These are phyloP conservation scores for Hystrix cristata DNA, from an alignment of 2,113 vertebrate genomes.

Conservation along the genomic window DNA sequence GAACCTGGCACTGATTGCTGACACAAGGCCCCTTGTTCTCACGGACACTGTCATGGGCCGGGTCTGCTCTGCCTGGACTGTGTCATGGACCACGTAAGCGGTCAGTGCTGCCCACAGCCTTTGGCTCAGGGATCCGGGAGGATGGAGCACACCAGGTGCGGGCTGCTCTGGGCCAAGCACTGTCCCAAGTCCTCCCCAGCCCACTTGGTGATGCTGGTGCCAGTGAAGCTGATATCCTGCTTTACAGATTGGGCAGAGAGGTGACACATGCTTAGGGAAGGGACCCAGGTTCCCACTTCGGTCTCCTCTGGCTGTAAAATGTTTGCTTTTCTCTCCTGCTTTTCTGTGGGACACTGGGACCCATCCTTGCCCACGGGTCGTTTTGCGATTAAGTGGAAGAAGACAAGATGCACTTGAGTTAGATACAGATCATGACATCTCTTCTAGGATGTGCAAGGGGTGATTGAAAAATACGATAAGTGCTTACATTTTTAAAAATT, in stretches of 20 bases:
- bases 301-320: neutral
- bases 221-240: neutral
- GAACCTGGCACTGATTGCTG: neutral
- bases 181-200: too few relatives aligned
- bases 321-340: neutral
- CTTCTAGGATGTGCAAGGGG: neutral
- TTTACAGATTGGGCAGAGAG: neutral
- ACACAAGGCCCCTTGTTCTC: neutral
- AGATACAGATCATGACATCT: neutral
- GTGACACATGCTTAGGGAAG: too few relatives aligned
- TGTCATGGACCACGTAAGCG: rapidly evolving
- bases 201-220: neutral
- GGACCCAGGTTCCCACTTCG: neutral
- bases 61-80: neutral
- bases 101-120: neutral
- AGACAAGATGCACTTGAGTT: neutral
- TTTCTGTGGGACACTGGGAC: neutral
- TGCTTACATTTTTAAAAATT: neutral
- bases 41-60: rapidly evolving
- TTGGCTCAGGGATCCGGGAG: neutral
- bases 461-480: neutral
- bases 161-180: neutral
- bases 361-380: rapidly evolving
- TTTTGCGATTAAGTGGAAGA: neutral
- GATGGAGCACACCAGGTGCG: neutral